These are phyloP conservation scores for Phrynocephalus forsythii DNA, from an alignment of 2,797 vertebrate species.

Conservation along the genomic window DNA sequence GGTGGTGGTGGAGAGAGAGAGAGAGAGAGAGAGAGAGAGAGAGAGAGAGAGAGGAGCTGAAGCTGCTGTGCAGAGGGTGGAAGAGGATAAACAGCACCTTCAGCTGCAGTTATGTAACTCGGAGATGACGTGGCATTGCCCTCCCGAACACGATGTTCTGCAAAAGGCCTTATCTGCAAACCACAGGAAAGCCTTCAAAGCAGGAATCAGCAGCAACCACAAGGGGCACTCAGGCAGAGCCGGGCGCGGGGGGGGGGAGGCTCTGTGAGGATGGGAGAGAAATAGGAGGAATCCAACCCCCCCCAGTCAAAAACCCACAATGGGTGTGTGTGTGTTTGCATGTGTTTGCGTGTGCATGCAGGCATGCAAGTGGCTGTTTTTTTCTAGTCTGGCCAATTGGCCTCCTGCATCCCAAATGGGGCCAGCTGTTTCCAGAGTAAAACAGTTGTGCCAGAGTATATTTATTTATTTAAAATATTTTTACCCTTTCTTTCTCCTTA, in stretches of 20 bases:
- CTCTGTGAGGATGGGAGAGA: not conserved
- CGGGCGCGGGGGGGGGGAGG: no score
- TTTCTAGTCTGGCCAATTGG: no score
- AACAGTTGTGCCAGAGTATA: no score
- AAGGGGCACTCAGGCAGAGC: not conserved
- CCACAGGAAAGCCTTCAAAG: not conserved
- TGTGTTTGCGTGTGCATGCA: no score
- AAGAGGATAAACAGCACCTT: constrained; percentile 4
- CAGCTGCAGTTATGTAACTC: constrained; percentile 24
- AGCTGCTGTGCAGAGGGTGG: not conserved
- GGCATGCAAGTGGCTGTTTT: no score
- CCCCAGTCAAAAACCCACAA: no score
- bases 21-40: not conserved
- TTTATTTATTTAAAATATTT: no score
- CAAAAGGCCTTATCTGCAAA: constrained; percentile 34
- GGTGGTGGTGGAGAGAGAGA: no score
- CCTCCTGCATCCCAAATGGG: no score
- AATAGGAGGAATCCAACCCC: not conserved
- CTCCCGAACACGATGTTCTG: constrained; percentile 16
- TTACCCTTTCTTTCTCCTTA: no score
- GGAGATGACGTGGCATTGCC: not conserved
- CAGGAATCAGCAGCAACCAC: not conserved
- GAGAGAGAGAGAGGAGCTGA: not conserved
- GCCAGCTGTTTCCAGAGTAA: no score
- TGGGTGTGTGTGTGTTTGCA: no score